These are phyloP conservation scores for Hemistola chrysoprasaria DNA, from an alignment of 2,888 invertebrate species.

Conservation along the genomic window DNA sequence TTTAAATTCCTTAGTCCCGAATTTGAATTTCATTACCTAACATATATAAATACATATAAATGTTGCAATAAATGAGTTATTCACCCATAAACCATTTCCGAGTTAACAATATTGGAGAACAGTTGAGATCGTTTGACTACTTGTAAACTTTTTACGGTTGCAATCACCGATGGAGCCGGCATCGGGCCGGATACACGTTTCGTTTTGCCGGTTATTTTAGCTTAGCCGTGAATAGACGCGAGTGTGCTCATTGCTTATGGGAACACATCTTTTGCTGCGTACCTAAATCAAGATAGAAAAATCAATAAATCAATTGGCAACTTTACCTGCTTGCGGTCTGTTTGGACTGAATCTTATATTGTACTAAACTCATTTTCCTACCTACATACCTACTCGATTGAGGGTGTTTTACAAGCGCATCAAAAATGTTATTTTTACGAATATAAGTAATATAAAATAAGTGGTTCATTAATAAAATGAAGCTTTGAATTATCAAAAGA, in stretches of 20 bases:
- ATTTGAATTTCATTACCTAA: too few relatives aligned
- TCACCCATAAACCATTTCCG: not conserved
- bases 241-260: slow-evolving; percentile 45
- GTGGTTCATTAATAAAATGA: slow-evolving; percentile 10
- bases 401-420: not conserved
- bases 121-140: slow-evolving; percentile 3
- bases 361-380: too few relatives aligned
- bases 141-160: slow-evolving; percentile 6
- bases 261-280: slow-evolving; percentile 56
- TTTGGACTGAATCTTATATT: too few relatives aligned
- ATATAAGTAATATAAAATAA: slow-evolving; percentile 4
- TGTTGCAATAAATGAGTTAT: too few relatives aligned
- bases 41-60: too few relatives aligned
- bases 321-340: too few relatives aligned
- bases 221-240: slow-evolving; percentile 63
- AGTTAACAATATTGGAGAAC: not conserved
- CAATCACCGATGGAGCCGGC: slow-evolving; percentile 34
- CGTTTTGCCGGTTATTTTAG: slow-evolving; percentile 66
- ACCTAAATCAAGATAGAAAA: slow-evolving; percentile 57
- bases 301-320: slow-evolving; percentile 51
- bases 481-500: slow-evolving; percentile 20
- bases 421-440: slow-evolving; percentile 7
- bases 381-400: slow-evolving; percentile 21
- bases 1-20: too few relatives aligned
- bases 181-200: slow-evolving; percentile 60